Base-by-base conservation (phyloP, 2,888 invertebrate species). In the Troides aeacus region DNA sequence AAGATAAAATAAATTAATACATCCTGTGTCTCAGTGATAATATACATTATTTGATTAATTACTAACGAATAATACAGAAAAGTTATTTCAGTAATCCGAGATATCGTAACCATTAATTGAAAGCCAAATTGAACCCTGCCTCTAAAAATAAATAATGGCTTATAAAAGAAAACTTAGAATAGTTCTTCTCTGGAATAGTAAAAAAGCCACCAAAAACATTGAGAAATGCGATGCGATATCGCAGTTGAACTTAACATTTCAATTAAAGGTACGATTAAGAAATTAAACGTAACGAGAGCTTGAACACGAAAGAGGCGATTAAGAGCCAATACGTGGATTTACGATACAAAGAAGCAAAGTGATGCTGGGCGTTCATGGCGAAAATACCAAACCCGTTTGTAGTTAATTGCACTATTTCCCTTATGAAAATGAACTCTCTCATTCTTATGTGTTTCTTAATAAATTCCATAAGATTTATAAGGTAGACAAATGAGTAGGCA, bases 231-330 rank as follows among this genome's bases (percentile, higher is more conserved):
- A 67, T 70, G 72, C 77, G 80, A 85, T 88, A 88, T 88, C 90
- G 78, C 74, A 74, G 73, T 68, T 72, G 77, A 77, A 79, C 82
- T 84, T 83, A 86, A 90, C 89, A 87, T 91, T 90, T 90, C 90
- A 92, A 92, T 92, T 90, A 92, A 84, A 83, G 82, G 77, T 75
- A 76, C 81, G 88, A 90, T 90, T 89, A 89, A 89, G 85, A 86
- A 88, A 89, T 89, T 88, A 89, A 88, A 83, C 80, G 78, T 87
- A 89, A 90, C 89, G 85, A 88, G 85, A 77, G 79, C 78, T 78
- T 77, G 76, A 75, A 77, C 78, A 77, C 75, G 64, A 76, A 82
- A 82, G 81, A 81, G 85, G 78, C 83, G 87, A 88, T 88, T 86
- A 81, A 79, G 76, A 77, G 74, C 72, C 75, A 68, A 73, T 69